These are phyloP conservation scores for Crambe crambe DNA, from an alignment of 37 sponge, comb jelly and placozoan species.

Conservation along the genomic window DNA sequence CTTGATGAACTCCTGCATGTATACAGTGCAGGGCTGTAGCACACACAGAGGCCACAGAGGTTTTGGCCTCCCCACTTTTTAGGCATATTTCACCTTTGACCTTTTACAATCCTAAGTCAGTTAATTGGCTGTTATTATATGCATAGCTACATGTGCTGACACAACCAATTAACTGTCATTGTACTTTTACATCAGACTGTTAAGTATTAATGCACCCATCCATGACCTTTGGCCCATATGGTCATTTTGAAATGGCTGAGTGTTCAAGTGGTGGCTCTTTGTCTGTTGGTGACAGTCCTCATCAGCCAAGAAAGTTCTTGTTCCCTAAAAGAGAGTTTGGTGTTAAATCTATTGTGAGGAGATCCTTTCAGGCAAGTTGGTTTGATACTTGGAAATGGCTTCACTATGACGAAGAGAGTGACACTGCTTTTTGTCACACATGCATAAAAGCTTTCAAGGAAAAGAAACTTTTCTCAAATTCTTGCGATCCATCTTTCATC, in stretches of 20 bases:
- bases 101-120: neutral
- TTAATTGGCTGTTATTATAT: neutral
- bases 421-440: slow-evolving; percentile 30
- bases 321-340: slow-evolving; percentile 16
- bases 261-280: too few species aligned
- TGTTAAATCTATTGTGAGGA: neutral
- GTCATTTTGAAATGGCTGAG: too few species aligned
- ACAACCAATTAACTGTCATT: neutral
- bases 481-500: slow-evolving; percentile 21
- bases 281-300: neutral
- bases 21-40: slow-evolving; percentile 51
- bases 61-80: neutral
- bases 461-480: neutral
- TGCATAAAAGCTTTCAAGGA: slow-evolving; percentile 35
- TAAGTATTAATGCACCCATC: too few species aligned
- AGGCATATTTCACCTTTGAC: neutral
- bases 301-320: neutral
- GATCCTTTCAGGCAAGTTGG: slow-evolving; percentile 24
- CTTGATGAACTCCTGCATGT: slow-evolving; percentile 97
- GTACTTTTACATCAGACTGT: too few species aligned
- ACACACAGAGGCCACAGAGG: neutral
- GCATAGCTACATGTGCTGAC: neutral
- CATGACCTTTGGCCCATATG: too few species aligned
- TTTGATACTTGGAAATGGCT: slow-evolving; percentile 27
- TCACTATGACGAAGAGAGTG: slow-evolving; percentile 40